Base-by-base conservation (phyloP, 1,140 invertebrate genomes). In the Drosophila tropicalis region DNA sequence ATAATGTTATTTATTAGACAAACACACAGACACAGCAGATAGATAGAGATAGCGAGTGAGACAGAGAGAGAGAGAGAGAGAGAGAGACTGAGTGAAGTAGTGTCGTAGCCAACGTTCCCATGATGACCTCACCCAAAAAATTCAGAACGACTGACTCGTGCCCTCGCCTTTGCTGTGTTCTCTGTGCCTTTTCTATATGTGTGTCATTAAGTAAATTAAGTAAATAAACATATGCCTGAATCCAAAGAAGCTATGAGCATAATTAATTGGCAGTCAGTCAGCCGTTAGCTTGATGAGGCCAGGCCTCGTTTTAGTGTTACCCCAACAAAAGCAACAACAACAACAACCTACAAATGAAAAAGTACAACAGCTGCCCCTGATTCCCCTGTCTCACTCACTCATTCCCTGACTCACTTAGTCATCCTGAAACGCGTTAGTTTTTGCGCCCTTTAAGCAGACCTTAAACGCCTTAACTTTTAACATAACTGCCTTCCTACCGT, bases 151-250 rank as follows among this genome's bases (percentile, higher is more conserved):
- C 9, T 69, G 73, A 61, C 70, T 79, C 55, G 60, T 79, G 76
- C 69, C 76, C 66, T 36, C 15, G 70, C 32, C 57, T 22, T 5
- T 36, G 34, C 34, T 36, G 34, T 1, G 34, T 34, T 34, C 6
- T 34, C 1, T 36, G 19, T 22, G 9, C 17, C 44, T 51, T 19
- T 51, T 51, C 17, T 51, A 54, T 73, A 54, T 78, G 75, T 80
- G 66, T 87, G 84, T 90, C 79, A 90, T 90, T 90, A 90, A 91
- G 89, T 91, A 91, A 90, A 90, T 90, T 90, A 90, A 90, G 87
- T 89, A 90, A 89, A 91, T 91, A 90, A 91, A 90, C 89, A 90
- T 87, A 90, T 90, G 89, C 72, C 83, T 67, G 76, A 72, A 54
- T 51, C 72, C 57, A 79, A 69, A 79, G 83, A 81, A 76, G 76